These are phyloP conservation scores for Caerostris extrusa DNA, from an alignment of 1,140 invertebrate genomes.

Conservation along the genomic window DNA sequence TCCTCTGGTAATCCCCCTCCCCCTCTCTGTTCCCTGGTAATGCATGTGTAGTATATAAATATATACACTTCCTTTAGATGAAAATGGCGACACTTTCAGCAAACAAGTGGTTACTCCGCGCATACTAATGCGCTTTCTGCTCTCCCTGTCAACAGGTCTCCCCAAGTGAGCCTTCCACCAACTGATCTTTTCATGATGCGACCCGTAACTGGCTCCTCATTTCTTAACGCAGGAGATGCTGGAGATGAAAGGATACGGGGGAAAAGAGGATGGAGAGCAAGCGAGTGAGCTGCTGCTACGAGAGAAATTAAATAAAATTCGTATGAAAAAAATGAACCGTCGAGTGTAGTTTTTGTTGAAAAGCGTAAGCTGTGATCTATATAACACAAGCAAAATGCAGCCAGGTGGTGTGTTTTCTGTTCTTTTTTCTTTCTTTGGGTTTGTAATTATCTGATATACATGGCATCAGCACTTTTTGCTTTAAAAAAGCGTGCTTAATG, in stretches of 20 bases:
- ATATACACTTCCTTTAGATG: conserved; percentile 16
- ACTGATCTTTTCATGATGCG: background rate
- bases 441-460: background rate
- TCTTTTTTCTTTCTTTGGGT: background rate
- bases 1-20: background rate
- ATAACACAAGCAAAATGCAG: too few relatives aligned
- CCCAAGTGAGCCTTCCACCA: conserved; percentile 39
- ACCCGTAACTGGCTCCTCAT: conserved; percentile 10
- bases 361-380: conserved; percentile 33
- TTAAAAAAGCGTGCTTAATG: too few relatives aligned
- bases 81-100: conserved; percentile 70
- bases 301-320: conserved; percentile 49
- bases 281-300: too few relatives aligned
- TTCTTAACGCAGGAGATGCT: background rate
- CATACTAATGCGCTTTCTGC: conserved; percentile 71
- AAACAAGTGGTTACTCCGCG: conserved; percentile 64
- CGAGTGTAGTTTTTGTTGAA: conserved; percentile 36
- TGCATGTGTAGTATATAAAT: background rate
- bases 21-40: too few relatives aligned
- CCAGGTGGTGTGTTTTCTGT: background rate
- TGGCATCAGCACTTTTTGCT: background rate
- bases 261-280: background rate
- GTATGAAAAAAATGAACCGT: background rate
- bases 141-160: conserved; percentile 65
- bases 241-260: background rate